These are phyloP conservation scores for Cinclus mexicanus DNA, from an alignment of 2,113 vertebrate genomes.

Conservation along the genomic window DNA sequence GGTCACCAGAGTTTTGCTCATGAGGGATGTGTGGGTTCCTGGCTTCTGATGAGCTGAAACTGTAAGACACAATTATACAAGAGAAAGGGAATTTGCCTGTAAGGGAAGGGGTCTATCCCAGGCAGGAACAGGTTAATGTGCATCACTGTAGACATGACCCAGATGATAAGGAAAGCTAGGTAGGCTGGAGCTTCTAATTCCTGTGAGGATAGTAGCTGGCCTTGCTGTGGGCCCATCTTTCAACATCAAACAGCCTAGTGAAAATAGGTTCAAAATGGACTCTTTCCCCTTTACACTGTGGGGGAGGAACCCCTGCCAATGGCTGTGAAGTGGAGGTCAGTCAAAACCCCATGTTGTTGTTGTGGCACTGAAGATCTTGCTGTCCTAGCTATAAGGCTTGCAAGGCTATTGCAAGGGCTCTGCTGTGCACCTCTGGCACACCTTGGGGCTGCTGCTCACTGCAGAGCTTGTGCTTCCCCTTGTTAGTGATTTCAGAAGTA, in stretches of 20 bases:
- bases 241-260: background rate
- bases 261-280: background rate
- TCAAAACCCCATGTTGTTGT: background rate
- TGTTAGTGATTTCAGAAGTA: slow-evolving; percentile 30
- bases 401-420: background rate
- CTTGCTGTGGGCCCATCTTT: background rate
- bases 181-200: background rate
- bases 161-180: background rate
- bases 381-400: background rate
- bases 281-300: background rate
- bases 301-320: background rate
- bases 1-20: background rate
- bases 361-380: background rate
- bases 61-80: background rate
- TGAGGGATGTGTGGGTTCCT: background rate
- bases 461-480: background rate
- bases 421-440: background rate
- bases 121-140: background rate
- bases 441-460: background rate
- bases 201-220: background rate
- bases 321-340: background rate
- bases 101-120: background rate
- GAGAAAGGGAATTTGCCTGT: background rate
- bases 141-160: background rate
- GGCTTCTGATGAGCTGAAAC: background rate